These are phyloP conservation scores for Amphiduros pacificus DNA, from an alignment of 2,888 invertebrate genomes.

Conservation along the genomic window DNA sequence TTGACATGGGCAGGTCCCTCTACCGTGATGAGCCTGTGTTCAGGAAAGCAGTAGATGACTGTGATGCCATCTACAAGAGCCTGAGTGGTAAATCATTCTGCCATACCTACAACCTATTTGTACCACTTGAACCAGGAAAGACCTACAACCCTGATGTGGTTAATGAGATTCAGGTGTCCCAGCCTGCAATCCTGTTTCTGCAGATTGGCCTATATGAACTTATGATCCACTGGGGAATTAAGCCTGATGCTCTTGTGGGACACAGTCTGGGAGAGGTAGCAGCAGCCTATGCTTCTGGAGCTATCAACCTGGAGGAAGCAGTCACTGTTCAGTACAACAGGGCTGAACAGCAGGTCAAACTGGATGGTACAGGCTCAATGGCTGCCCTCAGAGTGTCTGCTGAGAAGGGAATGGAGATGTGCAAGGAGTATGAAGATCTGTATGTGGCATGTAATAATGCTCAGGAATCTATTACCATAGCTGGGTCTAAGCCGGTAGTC, in stretches of 20 bases:
- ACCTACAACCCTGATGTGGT: background rate
- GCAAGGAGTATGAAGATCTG: conserved; percentile 11
- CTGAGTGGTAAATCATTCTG: conserved; percentile 22
- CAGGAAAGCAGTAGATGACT: conserved; percentile 11
- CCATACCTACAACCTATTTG: conserved; percentile 14
- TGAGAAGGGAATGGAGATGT: conserved; percentile 16
- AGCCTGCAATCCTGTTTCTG: conserved; percentile 15
- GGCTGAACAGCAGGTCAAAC: conserved; percentile 10
- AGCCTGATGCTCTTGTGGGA: conserved; percentile 15
- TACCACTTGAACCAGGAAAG: background rate
- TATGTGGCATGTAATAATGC: conserved; percentile 26
- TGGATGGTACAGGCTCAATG: conserved; percentile 26
- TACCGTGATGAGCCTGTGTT: conserved; percentile 23
- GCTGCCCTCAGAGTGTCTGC: conserved; percentile 18
- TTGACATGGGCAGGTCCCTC: conserved; percentile 23
- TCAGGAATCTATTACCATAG: conserved; percentile 18
- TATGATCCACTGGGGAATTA: conserved; percentile 15
- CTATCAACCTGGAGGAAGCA: conserved; percentile 18
- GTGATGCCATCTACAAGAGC: conserved; percentile 17
- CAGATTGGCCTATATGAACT: conserved; percentile 9
- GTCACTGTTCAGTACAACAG: conserved; percentile 10
- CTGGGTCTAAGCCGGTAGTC: conserved; percentile 19
- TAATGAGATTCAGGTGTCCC: conserved; percentile 8
- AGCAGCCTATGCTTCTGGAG: conserved; percentile 18
- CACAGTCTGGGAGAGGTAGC: conserved; percentile 24